A percentile compares a stretch with the other conserved stretches of the same genome.
These are phyloP conservation scores for Matsumyia berberina DNA, from an alignment of 2,888 invertebrate species.

Conservation along the genomic window DNA sequence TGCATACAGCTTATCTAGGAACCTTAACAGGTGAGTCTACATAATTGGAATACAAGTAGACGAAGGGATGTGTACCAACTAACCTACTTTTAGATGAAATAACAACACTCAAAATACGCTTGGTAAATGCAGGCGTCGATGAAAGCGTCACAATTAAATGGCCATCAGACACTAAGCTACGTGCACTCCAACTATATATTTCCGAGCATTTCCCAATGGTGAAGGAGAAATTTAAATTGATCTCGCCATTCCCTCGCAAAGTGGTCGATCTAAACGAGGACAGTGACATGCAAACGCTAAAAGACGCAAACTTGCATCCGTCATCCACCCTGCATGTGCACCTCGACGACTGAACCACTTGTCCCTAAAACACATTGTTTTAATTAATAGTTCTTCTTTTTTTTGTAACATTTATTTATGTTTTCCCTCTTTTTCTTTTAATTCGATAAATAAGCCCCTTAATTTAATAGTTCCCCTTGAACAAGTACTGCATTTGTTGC, in stretches of 20 bases:
- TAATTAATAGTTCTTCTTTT: slow-evolving; percentile 52
- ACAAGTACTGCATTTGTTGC: slow-evolving; percentile 41
- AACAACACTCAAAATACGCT: slow-evolving; percentile 81
- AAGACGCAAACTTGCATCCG: slow-evolving; percentile 83
- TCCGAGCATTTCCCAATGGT: slow-evolving; percentile 82
- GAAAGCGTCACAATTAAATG: slow-evolving; percentile 83
- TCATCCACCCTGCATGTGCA: slow-evolving; percentile 83
- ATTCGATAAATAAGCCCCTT: slow-evolving; percentile 42
- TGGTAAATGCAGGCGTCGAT: slow-evolving; percentile 80
- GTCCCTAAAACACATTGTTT: slow-evolving; percentile 54
- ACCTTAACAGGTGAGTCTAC: slow-evolving; percentile 25
- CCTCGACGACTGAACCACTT: slow-evolving; percentile 80
- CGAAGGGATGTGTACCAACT: neutral
- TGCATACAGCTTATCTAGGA: slow-evolving; percentile 57
- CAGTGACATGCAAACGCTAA: slow-evolving; percentile 80
- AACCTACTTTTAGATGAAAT: slow-evolving; percentile 77
- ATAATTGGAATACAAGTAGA: neutral
- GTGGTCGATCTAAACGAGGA: slow-evolving; percentile 80
- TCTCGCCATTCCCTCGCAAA: slow-evolving; percentile 83
- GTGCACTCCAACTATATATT: slow-evolving; percentile 81
- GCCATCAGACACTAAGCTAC: slow-evolving; percentile 83
- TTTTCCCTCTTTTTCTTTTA: slow-evolving; percentile 39
- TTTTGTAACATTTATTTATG: slow-evolving; percentile 55
- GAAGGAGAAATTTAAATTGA: slow-evolving; percentile 82
- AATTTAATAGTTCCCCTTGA: slow-evolving; percentile 45